Percentiles rank a stretch among this genome's conserved stretches.
Conservation (phyloP, 1,140 invertebrate genomes). For the Drosophila pruinosa region DNA sequence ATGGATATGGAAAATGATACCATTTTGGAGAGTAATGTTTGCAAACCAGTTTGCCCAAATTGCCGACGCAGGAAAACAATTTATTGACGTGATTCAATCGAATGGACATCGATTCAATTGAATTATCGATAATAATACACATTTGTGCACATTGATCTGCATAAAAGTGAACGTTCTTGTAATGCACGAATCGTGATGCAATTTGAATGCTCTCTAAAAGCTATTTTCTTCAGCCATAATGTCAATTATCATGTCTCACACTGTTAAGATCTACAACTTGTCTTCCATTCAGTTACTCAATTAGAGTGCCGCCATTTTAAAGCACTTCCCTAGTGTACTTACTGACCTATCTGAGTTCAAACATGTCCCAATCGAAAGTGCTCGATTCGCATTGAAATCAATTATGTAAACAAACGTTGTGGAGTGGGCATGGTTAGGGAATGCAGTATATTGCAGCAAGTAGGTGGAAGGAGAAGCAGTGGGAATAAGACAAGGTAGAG, state of each 20-base stretch:
- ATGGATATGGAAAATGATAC: background rate
- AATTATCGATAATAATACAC: slow-evolving; percentile 19
- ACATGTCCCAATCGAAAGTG: slow-evolving; percentile 26
- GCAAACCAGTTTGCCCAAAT: slow-evolving; percentile 17
- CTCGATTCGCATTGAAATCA: slow-evolving; percentile 9
- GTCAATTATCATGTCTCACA: too few relatives aligned
- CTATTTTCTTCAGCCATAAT: too few relatives aligned
- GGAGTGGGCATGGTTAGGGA: background rate
- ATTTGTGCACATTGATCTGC: slow-evolving; percentile 6
- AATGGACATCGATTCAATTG: slow-evolving; percentile 15
- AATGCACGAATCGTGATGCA: background rate
- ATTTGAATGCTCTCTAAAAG: too few relatives aligned
- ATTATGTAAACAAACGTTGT: slow-evolving; percentile 19
- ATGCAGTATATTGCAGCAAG: background rate
- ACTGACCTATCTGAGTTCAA: background rate
- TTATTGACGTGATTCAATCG: background rate
- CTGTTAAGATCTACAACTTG: too few relatives aligned
- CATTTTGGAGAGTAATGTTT: background rate
- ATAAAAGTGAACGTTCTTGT: slow-evolving; percentile 18
- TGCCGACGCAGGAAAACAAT: slow-evolving; percentile 7
- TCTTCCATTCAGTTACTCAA: too few relatives aligned
- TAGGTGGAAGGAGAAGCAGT: background rate
- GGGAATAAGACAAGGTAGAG: background rate
- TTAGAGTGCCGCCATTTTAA: background rate
- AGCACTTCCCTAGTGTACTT: background rate